Conservation (phyloP, 2,797 vertebrate species). For the Cheirogaleus major region DNA sequence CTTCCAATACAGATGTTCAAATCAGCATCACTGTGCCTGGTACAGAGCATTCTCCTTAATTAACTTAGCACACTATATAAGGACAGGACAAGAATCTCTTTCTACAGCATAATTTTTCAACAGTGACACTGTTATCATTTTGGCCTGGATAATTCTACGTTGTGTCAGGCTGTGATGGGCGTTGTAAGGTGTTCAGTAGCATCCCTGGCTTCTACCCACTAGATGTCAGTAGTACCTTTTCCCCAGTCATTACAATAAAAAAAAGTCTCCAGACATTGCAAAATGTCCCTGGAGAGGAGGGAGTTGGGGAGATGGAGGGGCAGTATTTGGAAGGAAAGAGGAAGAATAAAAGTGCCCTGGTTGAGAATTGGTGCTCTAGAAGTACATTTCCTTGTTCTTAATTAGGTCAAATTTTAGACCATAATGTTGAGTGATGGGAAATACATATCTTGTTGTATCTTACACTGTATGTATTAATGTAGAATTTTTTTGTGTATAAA, state of each 20-base stretch:
- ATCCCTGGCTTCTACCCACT: background rate
- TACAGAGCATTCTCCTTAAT: too few relatives aligned
- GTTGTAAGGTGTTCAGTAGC: accelerated
- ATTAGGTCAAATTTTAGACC: background rate
- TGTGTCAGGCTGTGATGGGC: background rate
- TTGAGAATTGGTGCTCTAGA: background rate
- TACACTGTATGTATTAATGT: background rate
- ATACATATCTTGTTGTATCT: background rate
- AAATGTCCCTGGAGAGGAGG: background rate
- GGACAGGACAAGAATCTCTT: background rate
- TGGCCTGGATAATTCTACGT: background rate
- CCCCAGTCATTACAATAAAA: background rate
- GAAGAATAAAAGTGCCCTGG: background rate
- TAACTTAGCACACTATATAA: background rate
- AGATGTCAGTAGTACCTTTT: background rate
- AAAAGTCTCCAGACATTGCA: background rate
- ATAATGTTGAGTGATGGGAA: background rate
- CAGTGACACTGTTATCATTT: background rate
- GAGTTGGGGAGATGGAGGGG: background rate
- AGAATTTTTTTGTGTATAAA: background rate
- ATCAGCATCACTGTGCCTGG: background rate
- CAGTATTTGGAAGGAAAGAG: background rate
- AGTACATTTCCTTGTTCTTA: background rate
- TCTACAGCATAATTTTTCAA: background rate
- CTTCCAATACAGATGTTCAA: background rate